phyloP scores from a whole-genome alignment of 2,888 invertebrate genomes.

The Punctoribates punctum region DNA sequence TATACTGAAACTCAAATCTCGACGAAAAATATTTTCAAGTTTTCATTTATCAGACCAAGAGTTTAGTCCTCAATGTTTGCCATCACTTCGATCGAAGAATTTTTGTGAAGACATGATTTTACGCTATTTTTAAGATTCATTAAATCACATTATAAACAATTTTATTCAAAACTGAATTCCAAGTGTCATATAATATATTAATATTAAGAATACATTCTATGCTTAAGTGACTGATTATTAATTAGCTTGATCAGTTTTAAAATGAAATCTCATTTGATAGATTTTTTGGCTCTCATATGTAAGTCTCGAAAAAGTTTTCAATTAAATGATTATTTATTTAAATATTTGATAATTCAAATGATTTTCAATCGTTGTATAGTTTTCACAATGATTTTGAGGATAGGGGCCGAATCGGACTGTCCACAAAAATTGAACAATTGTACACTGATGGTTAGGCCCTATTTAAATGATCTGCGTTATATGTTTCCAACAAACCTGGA shows the following conservation, averaged over 20 bases:
- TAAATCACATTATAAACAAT: too few species aligned
- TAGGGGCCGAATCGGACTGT: constrained; percentile 38
- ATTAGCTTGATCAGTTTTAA: background rate
- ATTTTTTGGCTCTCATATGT: background rate
- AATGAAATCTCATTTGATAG: background rate
- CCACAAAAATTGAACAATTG: constrained; percentile 53
- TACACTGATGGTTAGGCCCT: constrained; percentile 61
- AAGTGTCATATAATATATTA: too few species aligned
- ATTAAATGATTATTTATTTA: too few species aligned
- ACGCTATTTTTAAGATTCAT: background rate
- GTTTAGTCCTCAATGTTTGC: too few species aligned
- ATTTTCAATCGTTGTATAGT: background rate
- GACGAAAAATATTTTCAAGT: background rate
- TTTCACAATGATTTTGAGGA: background rate
- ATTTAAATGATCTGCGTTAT: constrained; percentile 61
- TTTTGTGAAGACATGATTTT: too few species aligned
- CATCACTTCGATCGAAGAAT: too few species aligned
- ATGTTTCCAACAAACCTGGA: constrained; percentile 63
- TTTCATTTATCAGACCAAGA: too few species aligned
- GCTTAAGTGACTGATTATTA: background rate
- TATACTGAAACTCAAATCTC: background rate
- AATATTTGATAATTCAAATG: too few species aligned
- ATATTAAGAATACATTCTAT: too few species aligned
- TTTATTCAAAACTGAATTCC: too few species aligned
- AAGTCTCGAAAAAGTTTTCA: background rate